Base-by-base conservation (phyloP, 2,113 vertebrate species). In the Conger conger region DNA sequence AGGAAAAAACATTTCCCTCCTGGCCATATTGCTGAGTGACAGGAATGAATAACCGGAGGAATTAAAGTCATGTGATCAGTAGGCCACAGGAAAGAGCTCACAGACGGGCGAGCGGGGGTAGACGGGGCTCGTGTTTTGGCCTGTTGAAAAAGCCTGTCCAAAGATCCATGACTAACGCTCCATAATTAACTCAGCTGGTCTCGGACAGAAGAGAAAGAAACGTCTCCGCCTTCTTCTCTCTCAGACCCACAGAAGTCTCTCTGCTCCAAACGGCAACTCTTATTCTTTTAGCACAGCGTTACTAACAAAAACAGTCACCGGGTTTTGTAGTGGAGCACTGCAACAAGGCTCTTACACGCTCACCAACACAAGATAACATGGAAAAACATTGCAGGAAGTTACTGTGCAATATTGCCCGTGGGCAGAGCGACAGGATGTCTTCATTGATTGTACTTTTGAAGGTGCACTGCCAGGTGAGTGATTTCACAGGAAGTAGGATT, bases 101-200 rank as follows among this genome's bases (percentile, higher is more conserved):
- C 27, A 38, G 9, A 63, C 78, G 45, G 37, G 38, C 54, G 15
- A 27, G 33, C 6, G 68, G 17, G 36, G 68, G 78, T 81, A 78
- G 63, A 76, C 53, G 35, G 63, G 84, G 40, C 1, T 85, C 36
- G 2, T 85, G 81, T 79, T 87, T 42, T 76, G 37, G 80, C 38
- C 79, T 36, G 37, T 80, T 79, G 45, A 57, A 76, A 54, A n/a
- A 9, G 18, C 15, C 42, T 60, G 76, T 73, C 20, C 38, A 86
- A 53, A 57, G 82, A 45, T 60, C 63, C 42, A 18, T 84, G 79
- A 84, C 78, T 40, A 76, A 78, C 76, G 36, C 76, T 40, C 33
- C 83, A 87, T 84, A 73, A 85, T 73, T 85, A 85, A 83, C 81
- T 81, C 42, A 54, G 9, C 37, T n/a, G 0, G 23, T 50, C 33